A percentile compares a stretch with the other conserved stretches of the same genome.
These are phyloP conservation scores for Morinoia aosen DNA, from an alignment of 2,888 invertebrate genomes.

Conservation along the genomic window DNA sequence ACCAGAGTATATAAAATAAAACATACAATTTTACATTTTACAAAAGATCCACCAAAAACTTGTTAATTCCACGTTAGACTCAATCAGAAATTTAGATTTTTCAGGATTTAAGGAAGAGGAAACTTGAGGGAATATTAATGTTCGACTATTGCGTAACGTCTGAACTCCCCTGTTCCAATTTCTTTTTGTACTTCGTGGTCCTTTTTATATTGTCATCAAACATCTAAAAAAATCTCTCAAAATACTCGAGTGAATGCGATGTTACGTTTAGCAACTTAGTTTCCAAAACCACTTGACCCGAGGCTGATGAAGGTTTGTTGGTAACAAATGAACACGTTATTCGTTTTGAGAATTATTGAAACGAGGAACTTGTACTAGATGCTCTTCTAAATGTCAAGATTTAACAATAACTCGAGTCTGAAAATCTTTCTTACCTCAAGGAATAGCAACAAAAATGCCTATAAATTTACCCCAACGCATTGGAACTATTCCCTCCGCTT, in stretches of 20 bases:
- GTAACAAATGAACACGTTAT: too few relatives aligned
- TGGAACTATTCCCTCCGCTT: background rate
- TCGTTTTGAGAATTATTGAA: background rate
- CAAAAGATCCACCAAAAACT: background rate
- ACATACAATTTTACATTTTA: background rate
- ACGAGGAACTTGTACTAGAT: background rate
- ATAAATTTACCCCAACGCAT: background rate
- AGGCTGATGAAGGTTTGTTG: too few relatives aligned
- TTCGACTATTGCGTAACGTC: too few relatives aligned
- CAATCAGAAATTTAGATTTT: background rate
- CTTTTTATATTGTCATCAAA: too few relatives aligned
- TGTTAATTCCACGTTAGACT: background rate
- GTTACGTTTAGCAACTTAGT: too few relatives aligned
- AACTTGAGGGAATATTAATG: too few relatives aligned
- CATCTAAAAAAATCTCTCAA: too few relatives aligned
- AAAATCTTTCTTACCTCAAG: background rate
- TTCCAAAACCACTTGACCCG: too few relatives aligned
- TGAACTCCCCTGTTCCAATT: too few relatives aligned
- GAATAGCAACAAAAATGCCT: background rate
- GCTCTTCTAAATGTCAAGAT: background rate
- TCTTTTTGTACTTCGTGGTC: too few relatives aligned
- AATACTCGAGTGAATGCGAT: too few relatives aligned
- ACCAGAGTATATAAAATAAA: background rate
- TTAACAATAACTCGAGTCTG: background rate
- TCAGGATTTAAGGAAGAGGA: too few relatives aligned